Conservation (phyloP, 1,140 invertebrate species). For the Metopolophium dirhodum region DNA sequence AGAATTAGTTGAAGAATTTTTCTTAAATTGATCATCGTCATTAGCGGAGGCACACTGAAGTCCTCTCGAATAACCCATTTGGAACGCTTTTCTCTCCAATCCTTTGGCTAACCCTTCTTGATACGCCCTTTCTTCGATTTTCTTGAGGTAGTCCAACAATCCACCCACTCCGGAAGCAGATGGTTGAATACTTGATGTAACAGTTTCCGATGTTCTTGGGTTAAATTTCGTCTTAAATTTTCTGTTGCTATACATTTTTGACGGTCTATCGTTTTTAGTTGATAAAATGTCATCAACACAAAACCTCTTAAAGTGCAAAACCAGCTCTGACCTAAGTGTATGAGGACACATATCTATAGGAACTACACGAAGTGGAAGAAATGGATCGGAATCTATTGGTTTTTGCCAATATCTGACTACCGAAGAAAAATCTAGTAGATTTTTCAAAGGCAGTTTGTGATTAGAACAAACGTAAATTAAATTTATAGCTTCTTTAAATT, state of each 20-base stretch:
- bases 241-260: neutral
- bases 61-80: slow-evolving; percentile 53
- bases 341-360: slow-evolving; percentile 94
- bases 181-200: neutral
- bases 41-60: slow-evolving; percentile 10
- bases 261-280: neutral
- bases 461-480: slow-evolving; percentile 93
- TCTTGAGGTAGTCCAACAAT: slow-evolving; percentile 34
- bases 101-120: slow-evolving; percentile 57
- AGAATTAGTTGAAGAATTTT: neutral
- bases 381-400: slow-evolving; percentile 67
- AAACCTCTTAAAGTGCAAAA: slow-evolving; percentile 79
- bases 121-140: slow-evolving; percentile 58
- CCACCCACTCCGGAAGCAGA: neutral
- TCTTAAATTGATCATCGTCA: neutral
- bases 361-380: slow-evolving; percentile 79
- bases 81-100: slow-evolving; percentile 55
- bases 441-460: slow-evolving; percentile 81
- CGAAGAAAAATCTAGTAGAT: slow-evolving; percentile 85
- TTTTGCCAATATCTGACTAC: slow-evolving; percentile 60
- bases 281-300: slow-evolving; percentile 3
- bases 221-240: neutral
- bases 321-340: slow-evolving; percentile 87
- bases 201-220: neutral
- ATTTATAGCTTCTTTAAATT: slow-evolving; percentile 75